Percentiles rank a stretch among this genome's conserved stretches.
Evolutionary conservation across 2,113 vertebrate genomes (phyloP).

Genomic region (Antechinus flavipes): DNA sequence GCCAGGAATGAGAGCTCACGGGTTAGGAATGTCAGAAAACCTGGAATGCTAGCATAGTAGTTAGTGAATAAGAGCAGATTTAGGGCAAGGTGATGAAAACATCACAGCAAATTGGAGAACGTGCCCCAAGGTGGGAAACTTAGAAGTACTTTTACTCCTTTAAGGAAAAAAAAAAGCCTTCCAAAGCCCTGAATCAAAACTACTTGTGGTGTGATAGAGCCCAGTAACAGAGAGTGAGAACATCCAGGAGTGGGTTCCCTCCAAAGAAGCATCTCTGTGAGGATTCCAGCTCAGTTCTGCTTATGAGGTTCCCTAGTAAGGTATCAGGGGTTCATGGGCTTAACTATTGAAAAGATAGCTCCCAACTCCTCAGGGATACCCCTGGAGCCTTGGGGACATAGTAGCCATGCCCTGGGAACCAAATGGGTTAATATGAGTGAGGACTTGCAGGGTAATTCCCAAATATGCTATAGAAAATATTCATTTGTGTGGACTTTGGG

Average conservation of each 20-base stretch:
- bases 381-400: not conserved
- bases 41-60: not conserved
- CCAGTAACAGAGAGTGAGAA: not conserved
- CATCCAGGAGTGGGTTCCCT: not conserved
- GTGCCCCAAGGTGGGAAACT: not conserved
- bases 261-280: not conserved
- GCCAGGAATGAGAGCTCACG: not conserved
- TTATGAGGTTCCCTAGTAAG: too few species aligned
- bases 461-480: not conserved
- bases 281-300: not conserved
- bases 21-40: not conserved
- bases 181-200: not conserved
- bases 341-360: not conserved
- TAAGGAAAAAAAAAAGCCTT: not conserved
- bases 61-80: not conserved
- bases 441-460: not conserved
- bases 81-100: not conserved
- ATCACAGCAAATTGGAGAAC: not conserved
- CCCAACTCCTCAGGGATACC: not conserved
- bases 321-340: not conserved
- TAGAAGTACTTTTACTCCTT: not conserved
- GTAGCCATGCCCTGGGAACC: not conserved
- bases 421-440: not conserved
- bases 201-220: not conserved
- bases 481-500: not conserved